A percentile compares a stretch with the other conserved stretches of the same genome.
phyloP scores from a whole-genome alignment of 2,888 invertebrate genomes.

The Cecidostiba fungosa region DNA sequence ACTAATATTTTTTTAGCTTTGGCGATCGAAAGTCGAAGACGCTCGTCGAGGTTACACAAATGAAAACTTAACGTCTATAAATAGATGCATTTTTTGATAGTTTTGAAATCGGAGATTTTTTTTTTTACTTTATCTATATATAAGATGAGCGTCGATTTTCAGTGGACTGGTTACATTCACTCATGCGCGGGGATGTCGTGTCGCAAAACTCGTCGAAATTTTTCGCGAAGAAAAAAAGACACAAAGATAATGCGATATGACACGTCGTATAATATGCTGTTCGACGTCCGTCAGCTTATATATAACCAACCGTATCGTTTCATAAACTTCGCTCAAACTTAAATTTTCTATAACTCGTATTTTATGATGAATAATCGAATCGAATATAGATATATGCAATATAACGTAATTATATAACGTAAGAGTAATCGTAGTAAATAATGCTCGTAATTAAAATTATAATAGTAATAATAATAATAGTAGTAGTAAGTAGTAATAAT shows the following conservation, averaged over 20 bases:
- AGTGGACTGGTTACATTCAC: conserved; percentile 54
- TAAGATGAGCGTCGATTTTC: conserved; percentile 57
- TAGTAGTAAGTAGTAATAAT: conserved; percentile 38
- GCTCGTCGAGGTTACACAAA: conserved; percentile 55
- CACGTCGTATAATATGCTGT: conserved; percentile 12
- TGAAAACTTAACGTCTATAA: conserved; percentile 48
- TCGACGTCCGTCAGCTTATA: neutral
- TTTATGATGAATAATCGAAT: conserved; percentile 20
- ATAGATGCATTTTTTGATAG: conserved; percentile 28
- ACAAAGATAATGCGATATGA: conserved; percentile 43
- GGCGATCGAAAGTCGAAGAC: conserved; percentile 37
- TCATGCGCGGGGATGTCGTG: conserved; percentile 61
- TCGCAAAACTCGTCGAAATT: conserved; percentile 40
- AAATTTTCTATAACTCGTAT: conserved; percentile 26
- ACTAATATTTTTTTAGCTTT: conserved; percentile 8
- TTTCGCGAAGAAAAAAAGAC: conserved; percentile 32
- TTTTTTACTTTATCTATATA: conserved; percentile 50
- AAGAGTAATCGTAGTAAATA: conserved; percentile 37
- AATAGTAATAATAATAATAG: conserved; percentile 32
- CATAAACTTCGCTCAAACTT: conserved; percentile 15
- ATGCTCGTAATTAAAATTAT: conserved; percentile 19
- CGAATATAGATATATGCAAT: conserved; percentile 37
- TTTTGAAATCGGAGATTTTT: conserved; percentile 21
- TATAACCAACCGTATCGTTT: neutral
- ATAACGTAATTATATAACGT: conserved; percentile 32